Percentiles rank a stretch among this genome's conserved stretches.
Evolutionary conservation across 2,888 invertebrate species (phyloP).

Genomic region (Minunthozetes semirufus): DNA sequence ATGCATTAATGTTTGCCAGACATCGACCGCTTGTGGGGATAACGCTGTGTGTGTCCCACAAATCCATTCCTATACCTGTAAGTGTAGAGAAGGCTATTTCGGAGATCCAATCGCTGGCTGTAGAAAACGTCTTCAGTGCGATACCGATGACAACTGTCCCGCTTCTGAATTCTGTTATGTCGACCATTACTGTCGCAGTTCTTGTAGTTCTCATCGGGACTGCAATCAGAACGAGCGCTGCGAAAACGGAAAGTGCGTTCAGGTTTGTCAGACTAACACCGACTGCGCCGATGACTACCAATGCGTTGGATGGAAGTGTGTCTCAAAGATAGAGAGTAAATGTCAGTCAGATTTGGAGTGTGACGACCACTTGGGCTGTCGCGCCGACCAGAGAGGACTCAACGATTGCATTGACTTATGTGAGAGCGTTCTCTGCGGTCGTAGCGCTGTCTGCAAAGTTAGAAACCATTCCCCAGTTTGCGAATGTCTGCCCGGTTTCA

Average conservation of each 20-base stretch:
- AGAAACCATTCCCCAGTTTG: constrained; percentile 50
- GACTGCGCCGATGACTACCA: constrained; percentile 68
- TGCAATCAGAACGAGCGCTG: constrained; percentile 76
- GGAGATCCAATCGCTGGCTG: constrained; percentile 69
- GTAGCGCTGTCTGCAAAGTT: constrained; percentile 42
- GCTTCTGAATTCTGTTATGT: constrained; percentile 67
- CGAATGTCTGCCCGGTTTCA: constrained; percentile 60
- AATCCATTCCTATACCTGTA: constrained; percentile 68
- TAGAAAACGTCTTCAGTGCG: constrained; percentile 74
- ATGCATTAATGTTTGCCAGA: constrained; percentile 59
- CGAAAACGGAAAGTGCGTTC: constrained; percentile 69
- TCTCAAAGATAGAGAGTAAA: constrained; percentile 45
- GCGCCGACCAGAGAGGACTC: constrained; percentile 63
- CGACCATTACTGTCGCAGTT: constrained; percentile 75
- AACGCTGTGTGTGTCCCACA: constrained; percentile 79
- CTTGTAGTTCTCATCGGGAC: constrained; percentile 67
- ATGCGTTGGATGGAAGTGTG: constrained; percentile 45
- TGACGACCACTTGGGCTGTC: constrained; percentile 64
- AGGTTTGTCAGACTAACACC: constrained; percentile 61
- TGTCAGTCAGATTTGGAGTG: constrained; percentile 69
- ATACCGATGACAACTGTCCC: constrained; percentile 68
- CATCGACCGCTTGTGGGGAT: constrained; percentile 63
- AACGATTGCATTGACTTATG: constrained; percentile 64
- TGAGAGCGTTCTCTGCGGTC: constrained; percentile 45
- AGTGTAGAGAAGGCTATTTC: constrained; percentile 76